Evolutionary conservation across 2,888 invertebrate genomes (phyloP).

Genomic region (Scaptomyza polygonia): DNA sequence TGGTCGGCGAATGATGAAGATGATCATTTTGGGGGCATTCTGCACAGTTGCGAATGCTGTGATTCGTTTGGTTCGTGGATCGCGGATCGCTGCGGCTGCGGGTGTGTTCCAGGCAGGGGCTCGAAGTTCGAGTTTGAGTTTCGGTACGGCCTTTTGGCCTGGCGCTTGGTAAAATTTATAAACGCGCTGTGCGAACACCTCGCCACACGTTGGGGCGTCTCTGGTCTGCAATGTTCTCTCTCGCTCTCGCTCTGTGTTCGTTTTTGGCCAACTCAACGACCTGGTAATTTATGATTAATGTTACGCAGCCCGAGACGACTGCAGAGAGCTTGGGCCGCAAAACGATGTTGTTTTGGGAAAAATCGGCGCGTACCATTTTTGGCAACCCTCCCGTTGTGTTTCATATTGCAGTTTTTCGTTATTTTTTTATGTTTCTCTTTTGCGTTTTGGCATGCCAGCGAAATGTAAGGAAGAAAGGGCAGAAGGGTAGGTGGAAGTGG

Average conservation of each 20-base stretch:
- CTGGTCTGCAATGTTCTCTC: constrained; percentile 13
- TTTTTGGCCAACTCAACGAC: constrained; percentile 74
- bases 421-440: constrained; percentile 11
- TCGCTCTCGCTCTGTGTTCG: constrained; percentile 10
- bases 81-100: too few species aligned
- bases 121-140: constrained; percentile 21
- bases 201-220: constrained; percentile 79
- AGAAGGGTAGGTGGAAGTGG: constrained; percentile 5
- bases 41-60: constrained; percentile 11
- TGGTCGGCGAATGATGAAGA: constrained; percentile 78
- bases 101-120: too few species aligned
- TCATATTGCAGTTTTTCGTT: constrained; percentile 61
- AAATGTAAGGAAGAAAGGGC: not conserved
- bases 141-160: constrained; percentile 56
- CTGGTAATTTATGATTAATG: constrained; percentile 83
- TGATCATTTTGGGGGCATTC: constrained; percentile 67
- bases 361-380: constrained; percentile 74
- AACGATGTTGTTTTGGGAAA: constrained; percentile 58
- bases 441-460: constrained; percentile 18
- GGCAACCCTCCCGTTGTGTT: constrained; percentile 79
- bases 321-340: constrained; percentile 30
- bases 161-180: constrained; percentile 83
- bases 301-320: constrained; percentile 46
- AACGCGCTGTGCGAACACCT: constrained; percentile 79
- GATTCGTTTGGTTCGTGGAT: not conserved